Conservation (phyloP, 2,888 invertebrate species). For the Zootermopsis nevadensis region DNA sequence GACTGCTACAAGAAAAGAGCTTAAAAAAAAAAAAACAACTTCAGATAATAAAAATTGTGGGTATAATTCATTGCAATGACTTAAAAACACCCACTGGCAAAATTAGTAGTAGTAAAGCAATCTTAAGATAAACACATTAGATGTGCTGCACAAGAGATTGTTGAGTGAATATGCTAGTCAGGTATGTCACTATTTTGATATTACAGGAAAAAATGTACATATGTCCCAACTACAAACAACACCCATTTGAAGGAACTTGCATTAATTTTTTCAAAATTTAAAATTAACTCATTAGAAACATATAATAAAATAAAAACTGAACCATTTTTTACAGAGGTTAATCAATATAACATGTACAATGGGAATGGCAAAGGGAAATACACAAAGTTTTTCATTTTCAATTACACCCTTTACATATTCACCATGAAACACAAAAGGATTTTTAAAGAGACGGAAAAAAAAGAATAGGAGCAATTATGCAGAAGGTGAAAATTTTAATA, state of each 20-base stretch:
- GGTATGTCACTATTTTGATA: conserved; percentile 46
- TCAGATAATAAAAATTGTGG: neutral
- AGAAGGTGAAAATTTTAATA: too few species aligned
- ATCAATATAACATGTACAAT: too few species aligned
- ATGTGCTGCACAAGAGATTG: conserved; percentile 48
- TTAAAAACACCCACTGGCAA: conserved; percentile 24
- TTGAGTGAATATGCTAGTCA: conserved; percentile 51
- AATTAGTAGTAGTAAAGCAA: conserved; percentile 49
- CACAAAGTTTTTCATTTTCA: too few species aligned
- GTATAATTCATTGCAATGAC: conserved; percentile 27
- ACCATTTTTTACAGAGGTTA: too few species aligned
- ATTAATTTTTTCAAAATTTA: too few species aligned
- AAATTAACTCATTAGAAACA: too few species aligned
- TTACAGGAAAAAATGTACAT: conserved; percentile 45
- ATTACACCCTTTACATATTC: too few species aligned
- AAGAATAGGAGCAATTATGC: too few species aligned
- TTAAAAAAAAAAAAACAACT: neutral
- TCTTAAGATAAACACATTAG: conserved; percentile 43
- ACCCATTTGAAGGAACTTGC: conserved; percentile 11
- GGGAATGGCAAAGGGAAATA: too few species aligned
- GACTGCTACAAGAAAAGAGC: neutral
- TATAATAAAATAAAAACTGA: too few species aligned
- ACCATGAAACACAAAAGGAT: too few species aligned
- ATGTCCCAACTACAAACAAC: conserved; percentile 37
- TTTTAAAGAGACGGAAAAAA: too few species aligned